These are phyloP conservation scores for Eulacestoma nigropectus DNA, from an alignment of 2,113 vertebrate species.

Conservation along the genomic window DNA sequence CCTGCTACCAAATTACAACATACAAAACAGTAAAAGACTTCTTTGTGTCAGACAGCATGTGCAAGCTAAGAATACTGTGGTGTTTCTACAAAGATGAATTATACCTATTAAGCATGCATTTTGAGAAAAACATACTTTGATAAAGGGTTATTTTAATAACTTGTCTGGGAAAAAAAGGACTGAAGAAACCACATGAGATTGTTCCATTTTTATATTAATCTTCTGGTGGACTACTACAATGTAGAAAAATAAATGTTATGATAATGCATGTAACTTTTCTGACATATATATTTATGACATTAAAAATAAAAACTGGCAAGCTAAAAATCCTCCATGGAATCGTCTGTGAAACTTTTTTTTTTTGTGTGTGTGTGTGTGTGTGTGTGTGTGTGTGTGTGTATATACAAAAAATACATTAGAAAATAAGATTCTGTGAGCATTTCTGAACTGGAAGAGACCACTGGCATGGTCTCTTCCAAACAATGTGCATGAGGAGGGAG, in stretches of 20 bases:
- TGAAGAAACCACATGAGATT: background rate
- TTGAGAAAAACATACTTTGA: background rate
- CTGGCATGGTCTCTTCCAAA: background rate
- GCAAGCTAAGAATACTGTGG: background rate
- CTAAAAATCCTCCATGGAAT: background rate
- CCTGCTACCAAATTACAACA: background rate
- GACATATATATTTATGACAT: background rate
- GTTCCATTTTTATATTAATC: background rate
- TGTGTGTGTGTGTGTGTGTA: background rate
- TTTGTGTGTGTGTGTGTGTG: background rate
- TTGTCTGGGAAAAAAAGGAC: background rate
- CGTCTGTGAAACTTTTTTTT: background rate
- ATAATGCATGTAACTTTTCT: background rate
- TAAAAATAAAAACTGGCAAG: background rate
- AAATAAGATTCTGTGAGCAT: background rate
- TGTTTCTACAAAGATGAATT: background rate
- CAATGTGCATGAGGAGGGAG: fast-evolving
- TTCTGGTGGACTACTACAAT: background rate
- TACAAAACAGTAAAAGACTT: background rate
- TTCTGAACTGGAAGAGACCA: background rate
- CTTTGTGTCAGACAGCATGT: background rate
- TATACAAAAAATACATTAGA: background rate
- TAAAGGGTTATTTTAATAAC: background rate
- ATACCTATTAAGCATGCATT: background rate
- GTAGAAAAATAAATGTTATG: background rate